These are phyloP conservation scores for Himalopsyche tibetana DNA, from an alignment of 2,888 invertebrate species.

Conservation along the genomic window DNA sequence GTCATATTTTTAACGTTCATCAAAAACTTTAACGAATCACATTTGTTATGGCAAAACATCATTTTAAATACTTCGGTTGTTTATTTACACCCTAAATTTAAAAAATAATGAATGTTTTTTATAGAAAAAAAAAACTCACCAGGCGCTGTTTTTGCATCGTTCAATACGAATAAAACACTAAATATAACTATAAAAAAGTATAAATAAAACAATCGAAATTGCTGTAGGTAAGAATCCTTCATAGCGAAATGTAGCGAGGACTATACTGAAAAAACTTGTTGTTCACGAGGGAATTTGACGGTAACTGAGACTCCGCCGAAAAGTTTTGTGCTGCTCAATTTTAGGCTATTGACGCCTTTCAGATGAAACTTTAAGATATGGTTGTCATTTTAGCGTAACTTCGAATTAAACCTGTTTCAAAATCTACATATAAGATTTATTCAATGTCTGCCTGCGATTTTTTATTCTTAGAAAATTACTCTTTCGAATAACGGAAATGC, in stretches of 20 bases:
- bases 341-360: conserved; percentile 1
- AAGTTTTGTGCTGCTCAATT: not conserved
- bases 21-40: too few species aligned
- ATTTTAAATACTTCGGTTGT: too few species aligned
- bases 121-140: conserved; percentile 54
- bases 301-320: conserved; percentile 51
- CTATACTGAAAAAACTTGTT: conserved; percentile 42
- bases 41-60: too few species aligned
- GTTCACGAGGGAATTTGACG: conserved; percentile 37
- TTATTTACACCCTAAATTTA: too few species aligned
- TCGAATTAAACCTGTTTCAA: conserved; percentile 53
- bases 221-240: not conserved
- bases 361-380: conserved; percentile 20
- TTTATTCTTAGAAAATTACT: conserved; percentile 18
- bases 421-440: conserved; percentile 26
- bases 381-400: conserved; percentile 46
- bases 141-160: conserved; percentile 60
- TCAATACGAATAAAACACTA: conserved; percentile 17
- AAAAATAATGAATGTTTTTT: not conserved
- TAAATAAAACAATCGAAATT: not conserved
- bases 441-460: not conserved
- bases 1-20: too few species aligned
- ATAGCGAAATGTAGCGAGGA: conserved; percentile 18
- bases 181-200: conserved; percentile 34
- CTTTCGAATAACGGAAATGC: conserved; percentile 42